Percentiles rank a stretch among this genome's conserved stretches.
phyloP scores from a whole-genome alignment of 2,113 vertebrate species.

The Istiophorus platypterus region DNA sequence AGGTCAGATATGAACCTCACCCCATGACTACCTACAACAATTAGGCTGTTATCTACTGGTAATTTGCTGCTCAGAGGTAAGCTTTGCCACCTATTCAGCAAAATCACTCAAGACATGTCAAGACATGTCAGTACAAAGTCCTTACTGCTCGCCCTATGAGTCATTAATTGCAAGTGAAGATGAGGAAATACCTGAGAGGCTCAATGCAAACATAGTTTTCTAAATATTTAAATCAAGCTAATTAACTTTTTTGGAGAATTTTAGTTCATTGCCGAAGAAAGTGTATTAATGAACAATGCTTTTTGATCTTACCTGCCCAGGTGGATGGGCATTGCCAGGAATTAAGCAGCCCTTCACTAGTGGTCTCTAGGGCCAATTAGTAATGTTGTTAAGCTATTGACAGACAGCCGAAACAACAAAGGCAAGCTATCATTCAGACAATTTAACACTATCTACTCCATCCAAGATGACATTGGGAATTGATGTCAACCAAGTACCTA shows the following conservation, averaged over 20 bases:
- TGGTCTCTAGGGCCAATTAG: constrained; percentile 34
- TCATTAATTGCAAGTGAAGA: constrained; percentile 31
- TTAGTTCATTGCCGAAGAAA: not conserved
- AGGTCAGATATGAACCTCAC: constrained; percentile 12
- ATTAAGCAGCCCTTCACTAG: not conserved
- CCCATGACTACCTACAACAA: constrained; percentile 20
- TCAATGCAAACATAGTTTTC: constrained; percentile 21
- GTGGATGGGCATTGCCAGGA: not conserved
- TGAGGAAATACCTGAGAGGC: constrained; percentile 16
- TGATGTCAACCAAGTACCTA: not conserved
- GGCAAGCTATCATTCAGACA: constrained; percentile 21
- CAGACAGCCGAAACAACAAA: constrained; percentile 30
- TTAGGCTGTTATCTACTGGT: constrained; percentile 17
- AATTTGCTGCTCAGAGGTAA: constrained; percentile 14
- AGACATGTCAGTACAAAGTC: constrained; percentile 57
- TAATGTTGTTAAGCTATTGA: constrained; percentile 33
- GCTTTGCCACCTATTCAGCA: constrained; percentile 31
- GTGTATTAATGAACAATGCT: not conserved
- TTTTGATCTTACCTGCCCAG: no score
- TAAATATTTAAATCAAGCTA: not conserved
- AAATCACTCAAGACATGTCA: constrained; percentile 48
- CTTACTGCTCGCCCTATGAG: constrained; percentile 41
- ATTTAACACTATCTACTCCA: constrained; percentile 15
- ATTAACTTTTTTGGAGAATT: not conserved
- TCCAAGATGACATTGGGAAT: not conserved